Evolutionary conservation across 2,888 invertebrate genomes (phyloP).

Genomic region (Smittia aterrima): DNA sequence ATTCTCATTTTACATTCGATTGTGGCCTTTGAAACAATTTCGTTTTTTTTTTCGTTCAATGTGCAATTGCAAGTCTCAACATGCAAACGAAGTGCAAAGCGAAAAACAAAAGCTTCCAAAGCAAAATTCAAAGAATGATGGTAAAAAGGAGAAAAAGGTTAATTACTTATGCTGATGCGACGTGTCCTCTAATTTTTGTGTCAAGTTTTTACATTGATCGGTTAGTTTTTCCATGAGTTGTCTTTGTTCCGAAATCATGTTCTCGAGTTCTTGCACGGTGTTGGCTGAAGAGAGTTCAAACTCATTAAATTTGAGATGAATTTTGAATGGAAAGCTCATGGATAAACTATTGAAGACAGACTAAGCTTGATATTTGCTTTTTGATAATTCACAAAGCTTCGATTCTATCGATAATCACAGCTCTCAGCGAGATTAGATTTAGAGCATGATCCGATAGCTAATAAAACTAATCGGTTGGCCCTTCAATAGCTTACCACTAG

Average conservation of each 20-base stretch:
- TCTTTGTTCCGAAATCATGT: constrained; percentile 87
- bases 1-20: constrained; percentile 35
- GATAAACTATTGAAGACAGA: constrained; percentile 63
- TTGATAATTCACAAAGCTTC: not conserved
- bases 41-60: not conserved
- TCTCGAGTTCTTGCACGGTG: constrained; percentile 84
- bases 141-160: constrained; percentile 15
- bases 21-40: constrained; percentile 17
- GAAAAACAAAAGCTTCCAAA: constrained; percentile 28
- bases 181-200: constrained; percentile 85
- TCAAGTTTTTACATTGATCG: constrained; percentile 83
- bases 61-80: constrained; percentile 6
- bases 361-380: constrained; percentile 43
- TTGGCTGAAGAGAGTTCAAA: constrained; percentile 56
- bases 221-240: constrained; percentile 90
- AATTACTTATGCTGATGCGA: constrained; percentile 81
- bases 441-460: not conserved
- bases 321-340: constrained; percentile 59
- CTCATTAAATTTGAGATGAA: not conserved
- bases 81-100: constrained; percentile 8
- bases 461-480: not conserved
- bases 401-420: no score
- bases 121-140: constrained; percentile 32
- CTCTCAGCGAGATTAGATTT: no score
- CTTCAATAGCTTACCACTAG: constrained; percentile 59